Conservation (phyloP, 2,113 vertebrate species). For the Scomber japonicus region DNA sequence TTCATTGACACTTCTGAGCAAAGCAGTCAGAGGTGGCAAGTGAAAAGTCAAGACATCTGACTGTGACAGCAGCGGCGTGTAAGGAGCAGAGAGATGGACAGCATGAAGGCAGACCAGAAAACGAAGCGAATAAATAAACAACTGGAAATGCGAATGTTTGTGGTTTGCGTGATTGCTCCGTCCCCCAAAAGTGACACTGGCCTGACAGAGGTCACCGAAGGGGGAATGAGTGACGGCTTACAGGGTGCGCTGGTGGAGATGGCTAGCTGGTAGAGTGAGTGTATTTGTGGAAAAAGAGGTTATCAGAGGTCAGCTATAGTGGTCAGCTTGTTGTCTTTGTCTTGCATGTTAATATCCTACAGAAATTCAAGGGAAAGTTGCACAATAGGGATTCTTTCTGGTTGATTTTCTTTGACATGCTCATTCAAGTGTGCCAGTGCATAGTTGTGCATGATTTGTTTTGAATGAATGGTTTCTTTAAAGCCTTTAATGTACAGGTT, state of each 20-base stretch:
- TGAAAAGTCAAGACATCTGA: conserved; percentile 33
- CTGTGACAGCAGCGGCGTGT: conserved; percentile 22
- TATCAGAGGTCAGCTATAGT: conserved; percentile 45
- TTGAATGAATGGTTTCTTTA: neutral
- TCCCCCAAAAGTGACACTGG: conserved; percentile 61
- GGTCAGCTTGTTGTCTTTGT: conserved; percentile 43
- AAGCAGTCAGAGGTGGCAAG: conserved; percentile 40
- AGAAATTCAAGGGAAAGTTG: neutral
- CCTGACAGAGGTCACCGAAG: conserved; percentile 77
- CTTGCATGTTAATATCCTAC: conserved; percentile 39
- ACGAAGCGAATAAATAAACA: conserved; percentile 69
- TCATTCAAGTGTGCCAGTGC: neutral
- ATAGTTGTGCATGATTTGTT: conserved; percentile 7
- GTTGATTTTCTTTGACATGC: neutral
- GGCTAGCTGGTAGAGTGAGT: conserved; percentile 26
- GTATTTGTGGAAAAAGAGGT: conserved; percentile 13
- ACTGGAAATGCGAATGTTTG: conserved; percentile 40
- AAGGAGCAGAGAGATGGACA: conserved; percentile 38
- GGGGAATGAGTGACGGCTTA: conserved; percentile 70
- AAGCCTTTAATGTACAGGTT: no score
- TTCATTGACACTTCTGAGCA: conserved; percentile 18
- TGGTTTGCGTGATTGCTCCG: conserved; percentile 34
- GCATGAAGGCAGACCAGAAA: conserved; percentile 51
- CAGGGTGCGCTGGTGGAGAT: conserved; percentile 48
- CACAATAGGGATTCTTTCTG: neutral